Evolutionary conservation across 1,140 invertebrate species (phyloP).

Genomic region (Drosophila insularis): DNA sequence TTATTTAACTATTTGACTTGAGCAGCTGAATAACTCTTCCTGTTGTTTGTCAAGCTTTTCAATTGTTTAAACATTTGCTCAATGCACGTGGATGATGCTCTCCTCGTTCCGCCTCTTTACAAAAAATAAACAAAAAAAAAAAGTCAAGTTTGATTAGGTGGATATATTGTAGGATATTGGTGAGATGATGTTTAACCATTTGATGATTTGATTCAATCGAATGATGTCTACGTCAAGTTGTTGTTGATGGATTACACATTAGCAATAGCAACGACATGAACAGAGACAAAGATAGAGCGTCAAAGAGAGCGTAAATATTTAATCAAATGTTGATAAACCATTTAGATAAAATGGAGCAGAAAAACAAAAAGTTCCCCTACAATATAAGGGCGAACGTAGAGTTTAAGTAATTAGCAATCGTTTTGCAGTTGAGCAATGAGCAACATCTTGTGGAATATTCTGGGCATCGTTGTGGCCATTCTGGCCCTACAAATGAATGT

Average conservation of each 20-base stretch:
- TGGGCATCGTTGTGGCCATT: constrained; percentile 21
- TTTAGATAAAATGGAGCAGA: background rate
- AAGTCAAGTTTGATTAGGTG: too few relatives aligned
- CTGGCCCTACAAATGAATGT: background rate
- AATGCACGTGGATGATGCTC: constrained; percentile 15
- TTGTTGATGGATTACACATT: constrained; percentile 4
- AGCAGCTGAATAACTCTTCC: background rate
- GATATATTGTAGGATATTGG: too few relatives aligned
- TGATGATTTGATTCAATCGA: constrained; percentile 21
- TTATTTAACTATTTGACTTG: background rate
- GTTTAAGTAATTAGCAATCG: constrained; percentile 31
- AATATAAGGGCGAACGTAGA: constrained; percentile 43
- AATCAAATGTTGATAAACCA: constrained; percentile 60
- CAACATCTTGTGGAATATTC: constrained; percentile 25
- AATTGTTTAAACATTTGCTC: constrained; percentile 34
- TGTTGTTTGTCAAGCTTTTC: constrained; percentile 13
- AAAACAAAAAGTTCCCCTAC: background rate
- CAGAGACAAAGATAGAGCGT: constrained; percentile 32
- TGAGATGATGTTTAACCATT: background rate
- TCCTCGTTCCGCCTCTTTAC: background rate
- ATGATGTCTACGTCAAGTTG: constrained; percentile 26
- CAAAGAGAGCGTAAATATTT: constrained; percentile 60
- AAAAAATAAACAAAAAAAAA: too few relatives aligned
- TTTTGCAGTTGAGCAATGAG: constrained; percentile 40
- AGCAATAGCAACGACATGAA: constrained; percentile 11